phyloP scores from a whole-genome alignment of 2,113 vertebrate species.

The Platichthys stellatus region DNA sequence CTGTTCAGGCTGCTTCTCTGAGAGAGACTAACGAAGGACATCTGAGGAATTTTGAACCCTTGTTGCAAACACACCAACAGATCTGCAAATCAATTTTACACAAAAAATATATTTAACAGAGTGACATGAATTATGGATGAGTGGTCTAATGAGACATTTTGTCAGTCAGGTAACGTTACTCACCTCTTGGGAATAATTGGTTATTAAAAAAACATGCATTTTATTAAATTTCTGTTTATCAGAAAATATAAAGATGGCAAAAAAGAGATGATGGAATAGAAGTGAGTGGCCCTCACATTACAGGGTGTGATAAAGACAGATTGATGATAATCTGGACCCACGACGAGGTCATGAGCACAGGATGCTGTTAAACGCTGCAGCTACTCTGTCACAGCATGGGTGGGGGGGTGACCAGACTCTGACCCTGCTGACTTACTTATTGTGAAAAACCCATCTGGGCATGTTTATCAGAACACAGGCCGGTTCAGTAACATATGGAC shows the following conservation, averaged over 20 bases:
- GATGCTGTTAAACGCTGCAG: constrained; percentile 23
- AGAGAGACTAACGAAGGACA: not conserved
- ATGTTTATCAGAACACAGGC: constrained; percentile 1
- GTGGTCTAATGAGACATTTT: constrained; percentile 21
- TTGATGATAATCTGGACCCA: constrained; percentile 43
- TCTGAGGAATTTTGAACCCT: not conserved
- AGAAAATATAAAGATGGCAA: not conserved
- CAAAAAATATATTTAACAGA: constrained; percentile 7
- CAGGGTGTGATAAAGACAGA: constrained; percentile 27
- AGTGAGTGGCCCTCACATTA: not conserved
- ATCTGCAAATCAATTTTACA: not conserved
- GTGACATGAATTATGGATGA: constrained; percentile 28
- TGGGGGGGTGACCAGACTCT: not conserved
- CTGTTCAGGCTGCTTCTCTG: not conserved
- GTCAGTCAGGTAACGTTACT: constrained; percentile 15
- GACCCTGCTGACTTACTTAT: constrained; percentile 30
- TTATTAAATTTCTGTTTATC: not conserved
- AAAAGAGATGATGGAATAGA: too few species aligned
- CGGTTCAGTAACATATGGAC: constrained; percentile 26
- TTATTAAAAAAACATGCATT: not conserved
- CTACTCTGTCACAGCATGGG: constrained; percentile 19
- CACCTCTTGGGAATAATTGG: constrained; percentile 15
- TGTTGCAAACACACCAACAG: not conserved
- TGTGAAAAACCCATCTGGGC: constrained; percentile 8
- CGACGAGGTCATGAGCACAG: constrained; percentile 24